Conservation (phyloP, 2,113 vertebrate genomes). For the Hystrix brachyura region DNA sequence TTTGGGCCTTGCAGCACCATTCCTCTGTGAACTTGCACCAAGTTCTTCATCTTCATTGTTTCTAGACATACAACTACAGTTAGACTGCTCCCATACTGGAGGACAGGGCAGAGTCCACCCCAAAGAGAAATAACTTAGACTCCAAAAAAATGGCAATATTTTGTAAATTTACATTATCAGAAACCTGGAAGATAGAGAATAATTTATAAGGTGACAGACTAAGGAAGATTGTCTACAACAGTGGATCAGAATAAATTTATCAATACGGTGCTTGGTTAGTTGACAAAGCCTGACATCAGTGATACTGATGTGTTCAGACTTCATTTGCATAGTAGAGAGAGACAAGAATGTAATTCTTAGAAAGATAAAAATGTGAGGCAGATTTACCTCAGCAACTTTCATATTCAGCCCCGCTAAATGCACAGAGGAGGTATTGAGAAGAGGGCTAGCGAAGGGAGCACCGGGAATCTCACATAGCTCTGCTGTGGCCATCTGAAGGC, state of each 20-base stretch:
- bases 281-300: conserved; percentile 30
- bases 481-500: not conserved
- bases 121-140: not conserved
- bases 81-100: not conserved
- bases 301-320: conserved; percentile 50
- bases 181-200: conserved; percentile 49
- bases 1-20: not conserved
- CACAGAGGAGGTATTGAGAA: not conserved
- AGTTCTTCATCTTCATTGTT: not conserved
- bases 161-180: conserved; percentile 41
- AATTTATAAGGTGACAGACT: conserved; percentile 42
- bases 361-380: not conserved
- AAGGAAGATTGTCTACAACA: not conserved
- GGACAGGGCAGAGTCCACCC: conserved; percentile 26
- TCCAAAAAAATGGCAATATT: not conserved
- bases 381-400: not conserved
- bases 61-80: conserved; percentile 18
- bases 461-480: not conserved
- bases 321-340: not conserved
- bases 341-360: not conserved
- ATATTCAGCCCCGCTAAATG: not conserved
- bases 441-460: not conserved
- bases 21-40: not conserved
- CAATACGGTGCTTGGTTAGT: conserved; percentile 43
- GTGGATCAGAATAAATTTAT: conserved; percentile 46